Percentiles rank a stretch among this genome's conserved stretches.
phyloP scores from a whole-genome alignment of 2,888 invertebrate genomes.

The Caenorhabditis parvicauda region DNA sequence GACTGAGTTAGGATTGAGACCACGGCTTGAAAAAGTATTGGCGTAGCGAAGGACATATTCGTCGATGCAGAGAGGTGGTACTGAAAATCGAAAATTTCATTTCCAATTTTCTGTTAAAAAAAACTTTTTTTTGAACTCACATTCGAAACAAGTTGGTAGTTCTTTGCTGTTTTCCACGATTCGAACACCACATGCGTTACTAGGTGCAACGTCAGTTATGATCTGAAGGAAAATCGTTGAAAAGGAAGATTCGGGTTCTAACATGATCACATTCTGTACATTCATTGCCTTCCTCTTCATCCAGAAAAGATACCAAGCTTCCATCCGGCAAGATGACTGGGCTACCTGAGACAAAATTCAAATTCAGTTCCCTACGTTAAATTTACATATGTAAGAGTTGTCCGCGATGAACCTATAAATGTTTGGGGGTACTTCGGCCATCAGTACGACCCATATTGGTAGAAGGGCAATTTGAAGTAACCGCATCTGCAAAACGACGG shows the following conservation, averaged over 20 bases:
- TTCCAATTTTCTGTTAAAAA: background rate
- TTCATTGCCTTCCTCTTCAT: constrained; percentile 45
- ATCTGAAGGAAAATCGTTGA: constrained; percentile 5
- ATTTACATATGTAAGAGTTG: constrained; percentile 60
- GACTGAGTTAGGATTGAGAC: background rate
- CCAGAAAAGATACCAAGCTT: constrained; percentile 45
- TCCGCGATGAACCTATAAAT: constrained; percentile 58
- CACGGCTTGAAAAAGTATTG: no score
- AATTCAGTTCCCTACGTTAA: no score
- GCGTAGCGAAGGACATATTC: constrained; percentile 33
- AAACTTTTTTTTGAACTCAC: constrained; percentile 13
- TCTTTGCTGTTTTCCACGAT: constrained; percentile 37
- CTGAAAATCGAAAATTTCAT: constrained; percentile 15
- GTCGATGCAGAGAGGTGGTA: constrained; percentile 35
- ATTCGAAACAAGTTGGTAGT: constrained; percentile 36
- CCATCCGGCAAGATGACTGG: constrained; percentile 35
- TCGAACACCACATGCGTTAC: constrained; percentile 54
- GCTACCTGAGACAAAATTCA: constrained; percentile 47
- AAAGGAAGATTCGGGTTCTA: background rate
- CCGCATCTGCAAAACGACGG: no score
- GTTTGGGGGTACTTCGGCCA: constrained; percentile 35
- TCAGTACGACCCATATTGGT: no score
- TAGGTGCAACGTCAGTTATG: constrained; percentile 22
- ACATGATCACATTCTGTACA: constrained; percentile 49
- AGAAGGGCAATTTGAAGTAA: no score